These are phyloP conservation scores for Macrobrachium nipponense DNA, from an alignment of 1,140 invertebrate genomes.

Conservation along the genomic window DNA sequence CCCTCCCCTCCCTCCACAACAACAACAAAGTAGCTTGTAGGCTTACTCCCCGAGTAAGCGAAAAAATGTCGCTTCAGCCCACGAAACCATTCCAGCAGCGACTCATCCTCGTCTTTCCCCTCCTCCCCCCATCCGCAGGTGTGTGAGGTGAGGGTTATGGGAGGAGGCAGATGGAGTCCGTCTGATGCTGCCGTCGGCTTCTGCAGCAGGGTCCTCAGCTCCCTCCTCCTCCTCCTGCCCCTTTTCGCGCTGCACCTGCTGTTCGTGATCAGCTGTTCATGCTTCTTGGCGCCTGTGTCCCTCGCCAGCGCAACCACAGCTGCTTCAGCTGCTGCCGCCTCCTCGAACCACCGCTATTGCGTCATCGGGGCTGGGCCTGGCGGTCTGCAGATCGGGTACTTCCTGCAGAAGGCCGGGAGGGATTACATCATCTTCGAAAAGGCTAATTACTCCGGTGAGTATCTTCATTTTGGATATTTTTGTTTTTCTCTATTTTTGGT, in stretches of 20 bases:
- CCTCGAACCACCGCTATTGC: constrained; percentile 68
- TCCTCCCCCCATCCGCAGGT: not conserved
- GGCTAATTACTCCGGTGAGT: constrained; percentile 69
- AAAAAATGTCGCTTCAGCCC: too few relatives aligned
- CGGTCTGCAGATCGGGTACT: constrained; percentile 71
- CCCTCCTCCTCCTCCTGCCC: not conserved
- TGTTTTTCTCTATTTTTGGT: too few relatives aligned
- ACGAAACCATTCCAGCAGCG: not conserved
- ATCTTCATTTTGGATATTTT: not conserved
- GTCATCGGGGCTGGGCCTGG: constrained; percentile 70
- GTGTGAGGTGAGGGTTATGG: constrained; percentile 11
- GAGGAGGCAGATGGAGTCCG: not conserved
- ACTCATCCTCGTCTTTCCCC: not conserved
- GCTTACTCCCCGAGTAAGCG: too few relatives aligned
- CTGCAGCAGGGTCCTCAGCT: not conserved
- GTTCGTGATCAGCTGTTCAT: constrained; percentile 12
- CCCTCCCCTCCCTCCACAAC: too few relatives aligned
- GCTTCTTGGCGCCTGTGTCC: not conserved
- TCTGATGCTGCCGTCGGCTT: not conserved
- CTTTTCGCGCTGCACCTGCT: not conserved
- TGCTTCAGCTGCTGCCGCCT: too few relatives aligned
- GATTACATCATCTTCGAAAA: constrained; percentile 71
- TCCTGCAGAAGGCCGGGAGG: constrained; percentile 66
- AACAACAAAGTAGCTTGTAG: too few relatives aligned
- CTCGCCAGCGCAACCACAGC: not conserved